Evolutionary conservation across 1,140 invertebrate species (phyloP), one percentile per base, ranked within the genome.

Genomic region (Eumeta japonica): DNA sequence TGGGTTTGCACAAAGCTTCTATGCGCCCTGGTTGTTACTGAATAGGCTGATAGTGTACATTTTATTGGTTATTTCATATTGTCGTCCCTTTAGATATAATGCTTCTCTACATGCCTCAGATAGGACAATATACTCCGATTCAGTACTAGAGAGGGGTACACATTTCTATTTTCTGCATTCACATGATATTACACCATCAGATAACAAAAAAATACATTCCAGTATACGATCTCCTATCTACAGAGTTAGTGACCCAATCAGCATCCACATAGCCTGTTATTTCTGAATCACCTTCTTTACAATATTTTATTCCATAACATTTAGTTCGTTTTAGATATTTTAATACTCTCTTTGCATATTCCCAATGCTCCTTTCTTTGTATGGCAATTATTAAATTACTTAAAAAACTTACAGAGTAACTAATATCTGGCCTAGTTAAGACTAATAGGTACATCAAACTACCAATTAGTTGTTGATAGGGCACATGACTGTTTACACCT

Each of bases 171-270:
- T 31, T 13, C 14, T 31, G 16, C 3, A 3, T 13, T 31, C 29
- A 12, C 29, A 31, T 3, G 29, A 31, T 12, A 31, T 31, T 3
- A 31, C n/a, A n/a, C n/a, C n/a, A n/a, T n/a, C n/a, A n/a, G n/a
- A n/a, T n/a, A n/a, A n/a, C n/a, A n/a, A n/a, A 31, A 13, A 31
- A 31, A 31, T 15, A 31, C 3, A 31, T 12, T 2, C 29, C 29
- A 31, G 29, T 31, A 10, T 31, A 31, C 16, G 29, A 31, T 2
- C 29, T 3, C 10, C 29, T 31, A 13, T 31, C 29, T 5, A 31
- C 14, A 31, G 14, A 12, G 12, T 31, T 15, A 31, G 3, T 3
- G 12, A 2, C 29, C 29, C 29, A 31, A 13, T 31, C 29, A 3
- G 29, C 29, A 31, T 31, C 29, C 10, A 31, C 29, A 13, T 12